Conservation (phyloP, 2,113 vertebrate genomes). For the Hiodon alosoides region DNA sequence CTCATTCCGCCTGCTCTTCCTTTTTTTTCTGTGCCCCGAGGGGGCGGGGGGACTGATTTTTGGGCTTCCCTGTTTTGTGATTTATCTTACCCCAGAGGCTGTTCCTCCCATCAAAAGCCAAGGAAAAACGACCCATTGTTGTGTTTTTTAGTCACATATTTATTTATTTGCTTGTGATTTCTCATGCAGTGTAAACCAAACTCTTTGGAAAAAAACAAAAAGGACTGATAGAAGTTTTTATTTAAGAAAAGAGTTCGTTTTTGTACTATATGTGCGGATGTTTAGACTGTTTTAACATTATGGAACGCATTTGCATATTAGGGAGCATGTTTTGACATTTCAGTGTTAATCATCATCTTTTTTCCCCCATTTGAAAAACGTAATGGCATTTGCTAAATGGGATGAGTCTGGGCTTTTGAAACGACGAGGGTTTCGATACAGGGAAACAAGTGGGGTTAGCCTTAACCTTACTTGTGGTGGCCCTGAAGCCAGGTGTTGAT, state of each 20-base stretch:
- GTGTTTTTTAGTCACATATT: neutral
- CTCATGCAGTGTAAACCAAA: neutral
- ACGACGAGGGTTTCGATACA: neutral
- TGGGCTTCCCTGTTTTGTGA: conserved; percentile 5
- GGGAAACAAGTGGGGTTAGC: conserved; percentile 3
- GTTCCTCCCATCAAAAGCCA: neutral
- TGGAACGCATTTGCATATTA: too few relatives aligned
- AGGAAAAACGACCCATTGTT: neutral
- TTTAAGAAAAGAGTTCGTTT: neutral
- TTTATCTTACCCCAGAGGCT: neutral
- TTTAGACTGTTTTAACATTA: neutral
- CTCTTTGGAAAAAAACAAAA: neutral
- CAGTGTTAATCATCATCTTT: neutral
- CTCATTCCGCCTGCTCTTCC: neutral
- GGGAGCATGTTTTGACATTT: too few relatives aligned
- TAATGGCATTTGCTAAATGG: neutral
- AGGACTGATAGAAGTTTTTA: neutral
- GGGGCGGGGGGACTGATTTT: neutral
- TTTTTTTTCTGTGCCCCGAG: neutral
- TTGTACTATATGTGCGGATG: neutral
- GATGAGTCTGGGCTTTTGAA: neutral
- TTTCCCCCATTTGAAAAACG: neutral
- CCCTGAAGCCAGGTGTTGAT: conserved; percentile 8
- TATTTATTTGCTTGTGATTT: neutral
- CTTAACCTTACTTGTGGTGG: neutral